Percentiles rank a stretch among this genome's conserved stretches.
phyloP scores from a whole-genome alignment of 2,797 vertebrate genomes.

The Apogon talboti region DNA sequence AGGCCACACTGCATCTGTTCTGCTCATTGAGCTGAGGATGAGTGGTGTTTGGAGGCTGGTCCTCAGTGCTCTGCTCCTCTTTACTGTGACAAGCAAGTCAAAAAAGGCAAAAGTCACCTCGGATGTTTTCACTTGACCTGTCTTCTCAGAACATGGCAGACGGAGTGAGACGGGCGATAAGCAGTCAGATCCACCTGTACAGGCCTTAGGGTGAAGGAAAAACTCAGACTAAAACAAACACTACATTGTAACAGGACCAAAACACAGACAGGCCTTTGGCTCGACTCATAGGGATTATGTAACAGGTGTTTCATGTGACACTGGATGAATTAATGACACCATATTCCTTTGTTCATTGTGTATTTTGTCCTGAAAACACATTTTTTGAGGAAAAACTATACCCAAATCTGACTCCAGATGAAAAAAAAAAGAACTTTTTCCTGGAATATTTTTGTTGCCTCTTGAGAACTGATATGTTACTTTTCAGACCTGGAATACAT shows the following conservation, averaged over 20 bases:
- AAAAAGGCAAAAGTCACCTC: conserved; percentile 4
- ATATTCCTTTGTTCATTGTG: neutral
- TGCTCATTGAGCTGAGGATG: conserved; percentile 38
- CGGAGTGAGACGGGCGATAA: conserved; percentile 8
- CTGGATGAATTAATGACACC: neutral
- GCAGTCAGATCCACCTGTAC: neutral
- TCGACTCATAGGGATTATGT: neutral
- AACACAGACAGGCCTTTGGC: conserved; percentile 4
- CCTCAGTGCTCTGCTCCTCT: conserved; percentile 20
- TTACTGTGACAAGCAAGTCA: neutral
- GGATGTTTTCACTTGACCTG: conserved; percentile 37
- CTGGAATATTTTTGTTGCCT: neutral
- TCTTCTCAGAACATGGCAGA: conserved; percentile 17
- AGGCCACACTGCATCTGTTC: conserved; percentile 30
- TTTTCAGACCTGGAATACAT: neutral
- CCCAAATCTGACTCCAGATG: conserved; percentile 3
- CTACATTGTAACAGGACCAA: neutral
- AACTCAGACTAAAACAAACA: neutral
- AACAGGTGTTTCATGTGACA: neutral
- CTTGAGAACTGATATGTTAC: neutral
- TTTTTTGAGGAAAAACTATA: neutral
- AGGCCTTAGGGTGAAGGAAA: conserved; percentile 13
- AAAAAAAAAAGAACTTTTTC: neutral
- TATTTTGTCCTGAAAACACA: neutral
- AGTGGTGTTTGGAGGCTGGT: conserved; percentile 18